These are phyloP conservation scores for Coccyzus lansbergi DNA, from an alignment of 2,797 vertebrate genomes.

Conservation along the genomic window DNA sequence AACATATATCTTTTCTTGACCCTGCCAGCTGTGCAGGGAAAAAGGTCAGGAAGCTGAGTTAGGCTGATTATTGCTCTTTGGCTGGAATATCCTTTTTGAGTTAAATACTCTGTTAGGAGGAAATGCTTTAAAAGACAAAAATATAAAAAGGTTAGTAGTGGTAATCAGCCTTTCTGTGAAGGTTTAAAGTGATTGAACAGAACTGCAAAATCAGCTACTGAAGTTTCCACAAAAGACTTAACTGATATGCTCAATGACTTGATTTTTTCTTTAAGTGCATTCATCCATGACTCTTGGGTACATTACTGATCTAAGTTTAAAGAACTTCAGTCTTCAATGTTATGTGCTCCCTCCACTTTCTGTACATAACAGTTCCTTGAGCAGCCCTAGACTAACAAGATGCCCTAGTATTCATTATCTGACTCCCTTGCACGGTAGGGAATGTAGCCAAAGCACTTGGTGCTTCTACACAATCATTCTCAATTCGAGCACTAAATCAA, in stretches of 20 bases:
- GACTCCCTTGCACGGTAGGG: background rate
- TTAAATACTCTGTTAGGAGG: background rate
- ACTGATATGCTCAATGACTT: background rate
- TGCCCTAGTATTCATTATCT: background rate
- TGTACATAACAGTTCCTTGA: background rate
- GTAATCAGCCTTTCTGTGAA: background rate
- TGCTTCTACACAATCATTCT: background rate
- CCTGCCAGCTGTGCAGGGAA: background rate
- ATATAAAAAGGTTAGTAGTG: background rate
- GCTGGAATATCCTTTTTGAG: background rate
- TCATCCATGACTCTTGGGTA: background rate
- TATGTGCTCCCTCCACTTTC: background rate
- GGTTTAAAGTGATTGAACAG: background rate
- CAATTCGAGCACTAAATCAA: background rate
- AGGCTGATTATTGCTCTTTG: background rate
- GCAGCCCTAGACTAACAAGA: background rate
- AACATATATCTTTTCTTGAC: background rate
- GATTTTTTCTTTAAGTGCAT: background rate
- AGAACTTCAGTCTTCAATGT: background rate
- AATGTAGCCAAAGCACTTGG: background rate
- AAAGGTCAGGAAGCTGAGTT: background rate
- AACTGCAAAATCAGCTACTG: background rate
- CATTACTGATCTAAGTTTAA: background rate
- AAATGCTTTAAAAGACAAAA: background rate
- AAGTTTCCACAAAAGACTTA: background rate